Percentiles rank a stretch among this genome's conserved stretches.
phyloP scores from a whole-genome alignment of 1,140 invertebrate genomes.

The Stegodyphus dumicola region DNA sequence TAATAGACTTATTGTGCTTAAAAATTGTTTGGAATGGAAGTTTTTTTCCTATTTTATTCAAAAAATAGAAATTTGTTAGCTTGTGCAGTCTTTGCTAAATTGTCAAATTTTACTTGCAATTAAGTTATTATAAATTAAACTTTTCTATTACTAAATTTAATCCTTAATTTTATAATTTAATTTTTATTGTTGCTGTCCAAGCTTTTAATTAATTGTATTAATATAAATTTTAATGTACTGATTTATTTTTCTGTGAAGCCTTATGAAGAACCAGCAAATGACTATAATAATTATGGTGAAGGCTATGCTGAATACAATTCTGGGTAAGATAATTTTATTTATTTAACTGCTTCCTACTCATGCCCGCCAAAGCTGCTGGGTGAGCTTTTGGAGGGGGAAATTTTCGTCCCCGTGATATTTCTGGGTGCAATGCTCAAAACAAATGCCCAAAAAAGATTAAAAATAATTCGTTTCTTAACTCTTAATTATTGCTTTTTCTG shows the following conservation, averaged over 20 bases:
- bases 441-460: too few species aligned
- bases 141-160: neutral
- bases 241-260: constrained; percentile 5
- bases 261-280: constrained; percentile 41
- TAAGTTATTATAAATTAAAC: neutral
- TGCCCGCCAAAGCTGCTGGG: too few species aligned
- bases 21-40: too few species aligned
- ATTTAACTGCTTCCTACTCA: too few species aligned
- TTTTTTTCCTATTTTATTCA: neutral
- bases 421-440: too few species aligned
- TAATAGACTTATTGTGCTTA: too few species aligned
- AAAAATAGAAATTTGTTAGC: neutral
- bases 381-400: too few species aligned
- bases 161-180: neutral
- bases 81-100: neutral
- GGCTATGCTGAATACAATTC: constrained; percentile 44
- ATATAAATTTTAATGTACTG: neutral
- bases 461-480: too few species aligned
- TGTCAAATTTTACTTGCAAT: neutral
- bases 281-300: constrained; percentile 49
- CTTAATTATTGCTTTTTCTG: too few species aligned
- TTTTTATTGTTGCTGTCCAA: too few species aligned
- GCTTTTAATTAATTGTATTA: too few species aligned
- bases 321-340: constrained; percentile 13
- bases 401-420: too few species aligned